Percentiles rank a stretch among this genome's conserved stretches.
These are phyloP conservation scores for Argyrosomus regius DNA, from an alignment of 2,797 vertebrate species.

Conservation along the genomic window DNA sequence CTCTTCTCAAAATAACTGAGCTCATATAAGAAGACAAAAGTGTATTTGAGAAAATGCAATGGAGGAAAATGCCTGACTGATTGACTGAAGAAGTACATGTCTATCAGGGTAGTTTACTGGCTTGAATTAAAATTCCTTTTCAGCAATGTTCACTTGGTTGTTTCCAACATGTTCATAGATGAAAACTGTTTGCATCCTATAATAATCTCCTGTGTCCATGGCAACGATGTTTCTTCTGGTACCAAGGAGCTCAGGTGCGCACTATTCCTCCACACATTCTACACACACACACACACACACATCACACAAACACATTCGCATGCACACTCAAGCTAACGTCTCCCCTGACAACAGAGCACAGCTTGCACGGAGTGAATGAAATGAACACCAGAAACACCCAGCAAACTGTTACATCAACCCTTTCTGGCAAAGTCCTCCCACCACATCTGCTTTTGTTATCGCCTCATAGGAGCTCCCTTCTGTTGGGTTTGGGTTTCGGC, in stretches of 20 bases:
- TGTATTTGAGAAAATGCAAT: background rate
- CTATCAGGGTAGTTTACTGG: background rate
- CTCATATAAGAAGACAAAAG: background rate
- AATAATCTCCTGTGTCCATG: slow-evolving; percentile 73
- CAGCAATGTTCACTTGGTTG: background rate
- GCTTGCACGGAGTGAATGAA: slow-evolving; percentile 77
- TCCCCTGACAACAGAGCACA: slow-evolving; percentile 78
- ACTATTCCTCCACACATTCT: slow-evolving; percentile 64
- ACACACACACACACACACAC: slow-evolving; percentile 24
- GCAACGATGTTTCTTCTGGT: slow-evolving; percentile 71
- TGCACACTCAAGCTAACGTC: slow-evolving; percentile 49
- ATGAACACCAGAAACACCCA: slow-evolving; percentile 80
- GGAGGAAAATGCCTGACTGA: background rate
- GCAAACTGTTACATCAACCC: slow-evolving; percentile 82
- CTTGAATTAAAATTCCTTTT: slow-evolving; percentile 3
- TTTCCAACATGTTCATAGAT: slow-evolving; percentile 34
- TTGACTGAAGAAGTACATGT: background rate
- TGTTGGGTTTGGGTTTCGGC: slow-evolving; percentile 48
- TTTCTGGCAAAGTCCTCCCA: slow-evolving; percentile 76
- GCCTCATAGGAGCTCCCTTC: slow-evolving; percentile 67
- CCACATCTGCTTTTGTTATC: slow-evolving; percentile 84
- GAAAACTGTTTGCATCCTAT: slow-evolving; percentile 60
- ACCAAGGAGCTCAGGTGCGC: slow-evolving; percentile 69
- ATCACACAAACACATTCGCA: slow-evolving; percentile 21
- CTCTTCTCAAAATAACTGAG: background rate